Evolutionary conservation across 2,888 invertebrate species (phyloP), one percentile per base, ranked within the genome.

Genomic region (Prenolepis imparis): DNA sequence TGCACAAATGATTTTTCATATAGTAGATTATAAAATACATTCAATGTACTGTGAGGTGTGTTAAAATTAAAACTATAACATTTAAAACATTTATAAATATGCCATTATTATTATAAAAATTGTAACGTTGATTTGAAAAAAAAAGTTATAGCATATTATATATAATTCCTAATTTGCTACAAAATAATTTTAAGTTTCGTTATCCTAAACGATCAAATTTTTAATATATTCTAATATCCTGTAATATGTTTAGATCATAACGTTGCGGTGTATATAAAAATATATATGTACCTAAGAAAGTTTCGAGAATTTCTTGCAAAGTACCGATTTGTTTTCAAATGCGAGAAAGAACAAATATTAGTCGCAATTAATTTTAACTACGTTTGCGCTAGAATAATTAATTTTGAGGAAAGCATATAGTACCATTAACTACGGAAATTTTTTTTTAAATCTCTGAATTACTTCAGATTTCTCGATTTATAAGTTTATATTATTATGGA

Each of bases 61-160:
- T 41, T 12, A 41, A 52, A 78, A 72, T 12, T 59, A 6, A 73
- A 24, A 41, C 0, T 52, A 57, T n/a, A 8, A 1, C 32, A 24
- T 18, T 52, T n/a, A 52, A 21, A 59, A 11, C 18, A 73, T 78
- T 57, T 28, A 57, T 70, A 72, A 41, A 72, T 41, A 57, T 41
- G n/a, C 2, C 52, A 78, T 32, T 70, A 57, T 61, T 28, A 68
- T 74, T 15, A n/a, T 63, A 32, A 63, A 32, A 28, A 57, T 59
- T 72, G 11, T 73, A 52, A n/a, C 15, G 2, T 63, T 28, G 15
- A 74, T 41, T 63, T 44, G 1, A 63, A 8, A 28, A 32, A 41
- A 12, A 18, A 15, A 61, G 4, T n/a, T 18, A 59, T 61, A 41
- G 28, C 2, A 41, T 8, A 28, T 59, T 28, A 41, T 73, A 41